phyloP scores from a whole-genome alignment of 2,113 vertebrate genomes.

The Burhinus bistriatus region DNA sequence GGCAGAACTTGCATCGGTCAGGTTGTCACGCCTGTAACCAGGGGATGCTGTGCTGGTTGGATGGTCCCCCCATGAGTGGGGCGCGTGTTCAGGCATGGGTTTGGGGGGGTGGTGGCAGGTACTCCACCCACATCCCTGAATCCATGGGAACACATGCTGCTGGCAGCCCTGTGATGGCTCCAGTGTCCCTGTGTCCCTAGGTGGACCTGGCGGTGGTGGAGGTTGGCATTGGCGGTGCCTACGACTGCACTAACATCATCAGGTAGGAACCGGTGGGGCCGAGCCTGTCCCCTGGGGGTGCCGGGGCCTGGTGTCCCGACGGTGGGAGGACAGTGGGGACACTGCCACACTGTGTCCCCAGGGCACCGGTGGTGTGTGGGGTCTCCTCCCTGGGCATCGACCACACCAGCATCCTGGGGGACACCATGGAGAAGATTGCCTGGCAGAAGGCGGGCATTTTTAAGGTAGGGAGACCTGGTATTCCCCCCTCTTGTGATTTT shows the following conservation, averaged over 20 bases:
- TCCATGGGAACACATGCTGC: not conserved
- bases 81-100: rapidly evolving
- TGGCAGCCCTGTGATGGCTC: not conserved
- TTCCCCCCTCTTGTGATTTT: rapidly evolving
- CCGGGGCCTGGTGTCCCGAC: not conserved
- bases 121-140: not conserved
- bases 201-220: slow-evolving; percentile 90
- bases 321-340: not conserved
- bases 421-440: slow-evolving; percentile 92
- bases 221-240: slow-evolving; percentile 94
- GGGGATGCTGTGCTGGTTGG: not conserved
- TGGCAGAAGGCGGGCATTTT: slow-evolving; percentile 99
- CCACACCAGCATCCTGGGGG: slow-evolving; percentile 91
- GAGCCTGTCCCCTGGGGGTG: not conserved
- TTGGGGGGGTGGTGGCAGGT: not conserved
- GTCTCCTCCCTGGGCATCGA: slow-evolving; percentile 90
- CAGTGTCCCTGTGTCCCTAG: slow-evolving; percentile 9
- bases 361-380: slow-evolving; percentile 90
- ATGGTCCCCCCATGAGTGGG: rapidly evolving
- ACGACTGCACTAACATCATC: slow-evolving; percentile 96
- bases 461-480: slow-evolving; percentile 76
- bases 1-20: not conserved
- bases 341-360: slow-evolving; percentile 2
- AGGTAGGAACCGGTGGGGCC: slow-evolving; percentile 63
- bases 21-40: not conserved